These are phyloP conservation scores for Pyrgilauda ruficollis DNA, from an alignment of 2,113 vertebrate species.

Conservation along the genomic window DNA sequence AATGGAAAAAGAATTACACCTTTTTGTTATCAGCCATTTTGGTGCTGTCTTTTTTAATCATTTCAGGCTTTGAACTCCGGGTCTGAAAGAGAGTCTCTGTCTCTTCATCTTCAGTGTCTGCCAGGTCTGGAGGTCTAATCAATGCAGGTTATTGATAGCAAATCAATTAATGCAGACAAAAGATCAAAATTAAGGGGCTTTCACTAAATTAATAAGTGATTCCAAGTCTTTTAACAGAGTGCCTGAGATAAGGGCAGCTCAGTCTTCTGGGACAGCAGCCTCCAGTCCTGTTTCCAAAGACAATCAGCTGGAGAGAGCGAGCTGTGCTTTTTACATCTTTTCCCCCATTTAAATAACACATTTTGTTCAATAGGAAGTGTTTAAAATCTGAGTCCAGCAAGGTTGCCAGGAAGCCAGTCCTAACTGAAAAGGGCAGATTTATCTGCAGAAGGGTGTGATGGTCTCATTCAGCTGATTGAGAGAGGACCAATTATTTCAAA, in stretches of 20 bases:
- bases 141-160: constrained; percentile 71
- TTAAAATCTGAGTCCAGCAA: constrained; percentile 27
- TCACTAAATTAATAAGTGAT: constrained; percentile 74
- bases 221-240: constrained; percentile 64
- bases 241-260: constrained; percentile 60
- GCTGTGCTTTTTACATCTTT: not conserved
- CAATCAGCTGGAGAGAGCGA: not conserved
- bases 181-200: constrained; percentile 65
- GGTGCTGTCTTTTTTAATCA: constrained; percentile 50
- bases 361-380: not conserved
- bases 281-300: constrained; percentile 41
- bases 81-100: constrained; percentile 49
- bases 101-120: constrained; percentile 52
- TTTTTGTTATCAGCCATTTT: constrained; percentile 60
- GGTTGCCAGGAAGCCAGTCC: not conserved
- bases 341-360: constrained; percentile 21
- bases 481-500: not conserved
- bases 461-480: not conserved
- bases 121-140: constrained; percentile 62
- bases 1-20: constrained; percentile 24
- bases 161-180: constrained; percentile 73
- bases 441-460: not conserved
- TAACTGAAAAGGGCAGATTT: constrained; percentile 19
- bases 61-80: constrained; percentile 59
- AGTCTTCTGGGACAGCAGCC: constrained; percentile 60